A percentile compares a stretch with the other conserved stretches of the same genome.
These are phyloP conservation scores for Capreolus pygargus DNA, from an alignment of 2,113 vertebrate species.

Conservation along the genomic window DNA sequence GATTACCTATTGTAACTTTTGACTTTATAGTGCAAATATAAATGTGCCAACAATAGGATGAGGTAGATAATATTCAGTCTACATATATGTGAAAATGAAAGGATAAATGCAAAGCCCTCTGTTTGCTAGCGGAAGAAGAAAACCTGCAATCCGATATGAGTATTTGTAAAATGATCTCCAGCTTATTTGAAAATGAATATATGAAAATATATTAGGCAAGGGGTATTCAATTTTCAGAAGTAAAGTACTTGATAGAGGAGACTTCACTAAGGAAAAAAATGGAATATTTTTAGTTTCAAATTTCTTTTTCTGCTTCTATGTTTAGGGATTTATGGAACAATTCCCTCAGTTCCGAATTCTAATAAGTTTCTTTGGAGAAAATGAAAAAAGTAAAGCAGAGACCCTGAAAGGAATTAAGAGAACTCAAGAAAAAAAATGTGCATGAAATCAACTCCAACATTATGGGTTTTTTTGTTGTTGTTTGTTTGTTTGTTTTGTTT, in stretches of 20 bases:
- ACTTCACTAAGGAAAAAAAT: background rate
- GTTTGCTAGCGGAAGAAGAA: background rate
- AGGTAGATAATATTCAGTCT: background rate
- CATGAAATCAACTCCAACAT: background rate
- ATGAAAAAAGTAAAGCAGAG: background rate
- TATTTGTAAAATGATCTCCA: background rate
- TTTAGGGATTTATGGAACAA: background rate
- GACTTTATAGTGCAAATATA: slow-evolving; percentile 51
- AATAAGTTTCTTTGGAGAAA: background rate
- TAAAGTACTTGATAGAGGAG: background rate
- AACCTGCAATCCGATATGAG: background rate
- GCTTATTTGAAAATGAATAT: slow-evolving; percentile 26
- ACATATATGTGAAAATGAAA: background rate
- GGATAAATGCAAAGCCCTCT: background rate
- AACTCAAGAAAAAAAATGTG: background rate
- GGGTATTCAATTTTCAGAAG: background rate
- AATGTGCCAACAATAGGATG: slow-evolving; percentile 26
- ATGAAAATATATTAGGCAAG: background rate
- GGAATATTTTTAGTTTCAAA: background rate
- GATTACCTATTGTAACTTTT: slow-evolving; percentile 43
- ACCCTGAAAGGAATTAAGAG: background rate
- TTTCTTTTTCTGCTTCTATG: background rate
- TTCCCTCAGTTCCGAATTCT: background rate
- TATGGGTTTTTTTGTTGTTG: background rate
- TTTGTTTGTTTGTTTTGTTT: background rate